A percentile compares a stretch with the other conserved stretches of the same genome.
These are phyloP conservation scores for Peromyscus melanophrys DNA, from an alignment of 2,797 vertebrate species.

Conservation along the genomic window DNA sequence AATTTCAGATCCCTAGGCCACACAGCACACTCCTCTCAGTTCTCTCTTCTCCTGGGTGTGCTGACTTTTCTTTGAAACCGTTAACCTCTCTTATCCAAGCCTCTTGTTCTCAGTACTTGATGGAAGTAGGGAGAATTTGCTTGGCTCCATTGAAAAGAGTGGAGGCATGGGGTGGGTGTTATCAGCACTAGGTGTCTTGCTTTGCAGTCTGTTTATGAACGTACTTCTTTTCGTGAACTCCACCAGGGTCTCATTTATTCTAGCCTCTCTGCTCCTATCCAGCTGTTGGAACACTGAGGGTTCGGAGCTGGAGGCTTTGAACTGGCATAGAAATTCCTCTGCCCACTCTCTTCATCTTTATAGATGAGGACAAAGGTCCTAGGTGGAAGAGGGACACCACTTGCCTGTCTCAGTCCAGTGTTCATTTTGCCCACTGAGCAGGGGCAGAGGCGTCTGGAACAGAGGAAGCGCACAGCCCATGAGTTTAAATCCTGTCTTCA, in stretches of 20 bases:
- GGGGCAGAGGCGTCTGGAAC: not conserved
- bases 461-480: not conserved
- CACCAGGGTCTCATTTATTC: not conserved
- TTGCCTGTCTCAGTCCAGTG: not conserved
- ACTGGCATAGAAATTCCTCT: not conserved
- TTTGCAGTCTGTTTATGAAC: not conserved
- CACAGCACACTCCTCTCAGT: not conserved
- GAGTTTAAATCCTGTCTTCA: not conserved
- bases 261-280: not conserved
- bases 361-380: not conserved
- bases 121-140: not conserved
- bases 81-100: not conserved
- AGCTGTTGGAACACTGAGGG: not conserved
- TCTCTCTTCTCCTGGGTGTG: not conserved
- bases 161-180: not conserved
- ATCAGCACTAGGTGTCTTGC: not conserved
- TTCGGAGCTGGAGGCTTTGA: not conserved
- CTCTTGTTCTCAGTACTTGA: not conserved
- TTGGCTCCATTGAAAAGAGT: constrained; percentile 31
- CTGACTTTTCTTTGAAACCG: not conserved
- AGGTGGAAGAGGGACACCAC: not conserved
- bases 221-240: not conserved
- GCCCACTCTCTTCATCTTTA: not conserved
- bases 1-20: not conserved
- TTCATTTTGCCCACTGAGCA: not conserved